Percentiles rank a stretch among this genome's conserved stretches.
phyloP scores from a whole-genome alignment of 2,797 vertebrate species.

The Anisognathus igniventris region DNA sequence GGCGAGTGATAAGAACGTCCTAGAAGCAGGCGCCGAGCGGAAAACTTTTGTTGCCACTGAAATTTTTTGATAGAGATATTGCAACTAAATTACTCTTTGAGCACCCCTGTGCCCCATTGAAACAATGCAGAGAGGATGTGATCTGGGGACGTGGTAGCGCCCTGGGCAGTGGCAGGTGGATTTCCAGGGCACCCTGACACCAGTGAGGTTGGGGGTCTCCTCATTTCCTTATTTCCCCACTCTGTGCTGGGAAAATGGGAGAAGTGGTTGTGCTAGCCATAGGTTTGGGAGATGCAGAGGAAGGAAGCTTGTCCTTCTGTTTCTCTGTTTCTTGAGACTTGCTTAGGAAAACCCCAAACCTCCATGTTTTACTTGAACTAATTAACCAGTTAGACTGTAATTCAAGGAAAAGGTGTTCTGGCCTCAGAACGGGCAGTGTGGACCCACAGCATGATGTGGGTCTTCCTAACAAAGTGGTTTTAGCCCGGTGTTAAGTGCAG shows the following conservation, averaged over 20 bases:
- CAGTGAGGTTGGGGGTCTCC: not conserved
- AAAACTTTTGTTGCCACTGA: conserved; percentile 72
- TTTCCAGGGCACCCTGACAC: not conserved
- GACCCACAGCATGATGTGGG: rapidly evolving
- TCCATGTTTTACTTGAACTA: not conserved
- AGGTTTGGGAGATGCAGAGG: not conserved
- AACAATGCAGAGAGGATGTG: not conserved
- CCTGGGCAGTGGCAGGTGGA: not conserved
- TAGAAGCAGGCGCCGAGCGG: conserved; percentile 46
- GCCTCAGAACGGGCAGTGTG: not conserved
- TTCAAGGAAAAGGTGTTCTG: not conserved
- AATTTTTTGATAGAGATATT: conserved; percentile 75
- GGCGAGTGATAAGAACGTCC: conserved; percentile 69
- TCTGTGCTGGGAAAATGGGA: not conserved
- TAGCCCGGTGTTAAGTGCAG: not conserved
- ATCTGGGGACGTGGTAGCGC: not conserved
- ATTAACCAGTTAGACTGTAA: not conserved
- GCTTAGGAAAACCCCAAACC: not conserved
- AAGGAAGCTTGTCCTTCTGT: not conserved
- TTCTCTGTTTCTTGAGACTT: not conserved
- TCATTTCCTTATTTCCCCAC: not conserved
- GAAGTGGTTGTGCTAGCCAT: not conserved
- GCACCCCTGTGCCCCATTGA: not conserved
- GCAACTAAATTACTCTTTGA: conserved; percentile 50
- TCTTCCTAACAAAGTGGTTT: not conserved